These are phyloP conservation scores for Limnephilus marmoratus DNA, from an alignment of 2,888 invertebrate genomes.

Conservation along the genomic window DNA sequence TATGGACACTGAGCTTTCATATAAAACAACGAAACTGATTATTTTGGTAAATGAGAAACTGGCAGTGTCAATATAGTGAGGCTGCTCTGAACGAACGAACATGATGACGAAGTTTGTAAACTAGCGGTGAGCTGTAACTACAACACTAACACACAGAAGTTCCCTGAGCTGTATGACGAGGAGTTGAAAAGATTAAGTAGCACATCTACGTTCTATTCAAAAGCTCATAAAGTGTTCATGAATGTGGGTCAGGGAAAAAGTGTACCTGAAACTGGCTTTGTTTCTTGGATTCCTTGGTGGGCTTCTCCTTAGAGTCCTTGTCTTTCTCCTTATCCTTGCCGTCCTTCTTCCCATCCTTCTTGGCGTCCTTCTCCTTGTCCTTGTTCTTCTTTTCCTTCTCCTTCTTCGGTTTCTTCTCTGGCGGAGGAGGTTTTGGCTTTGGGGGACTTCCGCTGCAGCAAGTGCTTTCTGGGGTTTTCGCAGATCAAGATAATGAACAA, in stretches of 20 bases:
- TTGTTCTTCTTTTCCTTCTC: slow-evolving; percentile 76
- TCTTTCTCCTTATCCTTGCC: slow-evolving; percentile 78
- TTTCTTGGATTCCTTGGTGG: slow-evolving; percentile 79
- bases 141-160: slow-evolving; percentile 41
- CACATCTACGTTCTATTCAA: slow-evolving; percentile 34
- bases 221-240: not conserved
- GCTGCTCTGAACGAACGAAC: slow-evolving; percentile 15
- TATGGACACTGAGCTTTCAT: slow-evolving; percentile 25
- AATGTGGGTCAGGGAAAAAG: slow-evolving; percentile 15
- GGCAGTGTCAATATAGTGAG: slow-evolving; percentile 16
- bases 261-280: slow-evolving; percentile 82
- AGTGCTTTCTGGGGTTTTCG: slow-evolving; percentile 81
- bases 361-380: slow-evolving; percentile 76
- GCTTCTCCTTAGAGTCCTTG: slow-evolving; percentile 79
- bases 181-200: slow-evolving; percentile 12
- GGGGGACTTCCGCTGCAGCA: slow-evolving; percentile 87
- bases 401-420: slow-evolving; percentile 84
- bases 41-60: not conserved
- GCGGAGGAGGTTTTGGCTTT: slow-evolving; percentile 80
- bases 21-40: not conserved
- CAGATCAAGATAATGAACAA: not conserved
- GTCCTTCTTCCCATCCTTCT: slow-evolving; percentile 78
- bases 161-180: slow-evolving; percentile 23
- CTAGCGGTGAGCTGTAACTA: slow-evolving; percentile 16
- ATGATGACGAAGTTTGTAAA: slow-evolving; percentile 9